Base-by-base conservation (phyloP, 2,888 invertebrate species). In the Caenorhabditis uteleia region DNA sequence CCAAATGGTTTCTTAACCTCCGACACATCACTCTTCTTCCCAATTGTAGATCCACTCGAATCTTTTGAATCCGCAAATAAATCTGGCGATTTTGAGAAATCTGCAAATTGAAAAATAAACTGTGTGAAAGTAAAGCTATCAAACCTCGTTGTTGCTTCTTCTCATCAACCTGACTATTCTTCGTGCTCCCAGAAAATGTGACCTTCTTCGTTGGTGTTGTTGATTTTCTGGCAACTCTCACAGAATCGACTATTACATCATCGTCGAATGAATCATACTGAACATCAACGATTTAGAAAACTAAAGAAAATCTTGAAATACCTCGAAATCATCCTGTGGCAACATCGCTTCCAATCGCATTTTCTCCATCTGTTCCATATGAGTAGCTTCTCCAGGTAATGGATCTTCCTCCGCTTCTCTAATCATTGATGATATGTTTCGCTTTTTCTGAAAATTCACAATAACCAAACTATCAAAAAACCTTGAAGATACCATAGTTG, bases 361-460 rank as follows among this genome's bases (percentile, higher is more conserved):
- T 18, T 27, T 31, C 21, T 50, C 42, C 23, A 29, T 18, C 5
- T 12, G 18, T 33, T 45, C 20, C 18, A 12, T 12, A 5, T 25
- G 14, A 20, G 20, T 29, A 10, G 31, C 33, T n/a, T 45, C 45
- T 16, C 33, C 20, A 10, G 29, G 21, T 21, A 23, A 12, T n/a
- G 33, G 40, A 39, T 59, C 16, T n/a, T 59, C 45, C 47, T 59
- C 59, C n/a, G 46, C 51, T 43, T 36, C 20, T 42, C 21, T 33
- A 12, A 59, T 21, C 1, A 59, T 21, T 20, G 50, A 58, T 8
- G 44, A 45, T 16, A 34, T 27, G 21, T 58, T 50, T 7, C 36
- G 6, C 3, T 2, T 49, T 25, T 45, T 45, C 57, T 57, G 26
- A 18, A 55, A 39, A 38, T 20, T 29, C 29, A 29, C 29, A 29